A percentile compares a stretch with the other conserved stretches of the same genome.
Conservation (phyloP, 2,797 vertebrate genomes). For the Dryobates pubescens region DNA sequence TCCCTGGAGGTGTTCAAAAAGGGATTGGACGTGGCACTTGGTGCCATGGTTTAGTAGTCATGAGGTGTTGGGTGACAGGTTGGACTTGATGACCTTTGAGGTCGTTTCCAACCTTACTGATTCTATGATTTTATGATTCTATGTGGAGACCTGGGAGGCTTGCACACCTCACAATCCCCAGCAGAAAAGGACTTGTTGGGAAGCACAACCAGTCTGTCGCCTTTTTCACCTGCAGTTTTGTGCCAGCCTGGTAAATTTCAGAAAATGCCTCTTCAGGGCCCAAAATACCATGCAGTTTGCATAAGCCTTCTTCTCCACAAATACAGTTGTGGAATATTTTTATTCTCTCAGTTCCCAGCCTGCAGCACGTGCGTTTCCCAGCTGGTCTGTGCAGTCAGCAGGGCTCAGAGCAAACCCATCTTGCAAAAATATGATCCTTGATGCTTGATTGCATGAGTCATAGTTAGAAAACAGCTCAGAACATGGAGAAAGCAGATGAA, state of each 20-base stretch:
- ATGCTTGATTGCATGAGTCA: not conserved
- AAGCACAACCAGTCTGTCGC: not conserved
- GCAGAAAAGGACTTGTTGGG: not conserved
- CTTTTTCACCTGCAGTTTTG: not conserved
- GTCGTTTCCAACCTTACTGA: too few relatives aligned
- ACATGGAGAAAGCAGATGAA: not conserved
- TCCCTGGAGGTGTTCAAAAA: too few relatives aligned
- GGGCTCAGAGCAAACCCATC: not conserved
- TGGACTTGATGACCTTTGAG: too few relatives aligned
- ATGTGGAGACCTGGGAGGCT: not conserved
- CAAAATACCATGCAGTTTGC: not conserved
- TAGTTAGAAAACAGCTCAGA: not conserved
- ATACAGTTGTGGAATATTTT: not conserved
- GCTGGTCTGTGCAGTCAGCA: not conserved
- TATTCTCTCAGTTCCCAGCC: not conserved
- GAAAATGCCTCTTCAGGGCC: not conserved
- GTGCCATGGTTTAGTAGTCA: too few relatives aligned
- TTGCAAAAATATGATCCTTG: accelerated
- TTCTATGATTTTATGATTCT: too few relatives aligned
- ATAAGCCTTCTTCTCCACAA: not conserved
- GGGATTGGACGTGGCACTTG: too few relatives aligned
- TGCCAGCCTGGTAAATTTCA: not conserved
- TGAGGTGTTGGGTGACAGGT: too few relatives aligned
- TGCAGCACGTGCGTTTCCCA: not conserved
- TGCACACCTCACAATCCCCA: not conserved